Evolutionary conservation across 1,140 invertebrate species (phyloP), one percentile per base, ranked within the genome.

Genomic region (Zaprionus ornatus): DNA sequence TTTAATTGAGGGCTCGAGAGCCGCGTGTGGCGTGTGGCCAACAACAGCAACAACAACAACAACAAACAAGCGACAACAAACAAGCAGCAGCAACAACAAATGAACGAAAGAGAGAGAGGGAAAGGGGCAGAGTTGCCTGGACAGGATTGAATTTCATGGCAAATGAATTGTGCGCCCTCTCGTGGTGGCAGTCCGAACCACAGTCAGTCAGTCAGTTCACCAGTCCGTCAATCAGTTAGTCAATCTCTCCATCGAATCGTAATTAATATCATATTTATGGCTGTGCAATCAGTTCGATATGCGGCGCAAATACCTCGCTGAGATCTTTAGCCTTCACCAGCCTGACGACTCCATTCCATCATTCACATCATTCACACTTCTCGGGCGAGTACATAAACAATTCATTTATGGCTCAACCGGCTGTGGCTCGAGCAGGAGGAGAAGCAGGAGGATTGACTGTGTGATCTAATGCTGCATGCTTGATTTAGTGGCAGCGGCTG

Each of bases 401-500:
- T 90, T 90, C 86, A 90, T 90, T 90, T 90, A 91, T 90, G 86
- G 90, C 90, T 79, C 79, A 70, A 59, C 86, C 86, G 63, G 37
- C 73, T 82, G 84, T 74, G 85, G 64, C 65, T 12, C 15, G 1
- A 54, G 60, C 3, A 32, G 29, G 29, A 32, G 29, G 29, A 32
- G 12, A 1, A 54, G 60, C 3, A 32, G 29, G 29, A 32, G 29
- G 29, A 32, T 32, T 32, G 9, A 32, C 29, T 32, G 29, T 74
- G 72, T 91, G 85, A 91, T 91, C 74, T 84, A 86, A 91, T 91
- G 67, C 82, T 71, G 54, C 77, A 83, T 77, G 80, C 82, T 83
- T 91, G 90, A 91, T 91, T 91, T 91, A 91, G 72, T 90, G 81
- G 80, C 90, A 91, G 80, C 90, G 90, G 90, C 90, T 91, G 90